Evolutionary conservation across 2,797 vertebrate species (phyloP), one percentile per base, ranked within the genome.

Genomic region (Botia kubotai): DNA sequence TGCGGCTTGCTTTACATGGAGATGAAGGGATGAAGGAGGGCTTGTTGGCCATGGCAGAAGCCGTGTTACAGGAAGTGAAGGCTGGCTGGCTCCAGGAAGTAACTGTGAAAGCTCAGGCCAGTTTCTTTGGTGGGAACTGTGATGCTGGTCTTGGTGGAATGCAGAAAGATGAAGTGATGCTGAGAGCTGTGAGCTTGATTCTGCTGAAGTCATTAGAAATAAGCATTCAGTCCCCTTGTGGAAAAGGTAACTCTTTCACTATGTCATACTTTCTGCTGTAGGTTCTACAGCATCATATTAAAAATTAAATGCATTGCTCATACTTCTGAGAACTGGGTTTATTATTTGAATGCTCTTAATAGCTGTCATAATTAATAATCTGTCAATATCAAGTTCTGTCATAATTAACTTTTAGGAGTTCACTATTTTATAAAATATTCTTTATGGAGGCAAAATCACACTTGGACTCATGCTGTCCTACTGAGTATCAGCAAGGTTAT

Each of bases 121-220:
- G 90, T 85, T 93, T 86, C 87, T 97, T 98, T 50, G 96, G 96
- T 67, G 95, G 96, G 1, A 89, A 65, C 8, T 87, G 84, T 67
- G 52, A 66, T 10, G 53, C 23, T 2, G 52, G 72, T 58, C 88
- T 46, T 0, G 23, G 26, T 0, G 69, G 78, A 0, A 13, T 0
- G 4, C 87, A 75, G 67, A 83, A 88, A 43, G 96, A 97, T 72
- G 88, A 90, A 5, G 95, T 95, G 83, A 90, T 93, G 78, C 87
- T 97, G 16, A 94, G 97, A 91, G 95, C 95, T 2, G 86, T 93
- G 68, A 94, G 96, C 84, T 87, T 99, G 66, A 73, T 96, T 82
- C 76, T 97, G 33, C 90, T 98, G 50, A 98, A 97, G 91, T 93
- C 96, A 5, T 68, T 96, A 81, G 95, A 98, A 90, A 90, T 94